phyloP scores from a whole-genome alignment of 2,888 invertebrate genomes.

The Drosophila helvetica region DNA sequence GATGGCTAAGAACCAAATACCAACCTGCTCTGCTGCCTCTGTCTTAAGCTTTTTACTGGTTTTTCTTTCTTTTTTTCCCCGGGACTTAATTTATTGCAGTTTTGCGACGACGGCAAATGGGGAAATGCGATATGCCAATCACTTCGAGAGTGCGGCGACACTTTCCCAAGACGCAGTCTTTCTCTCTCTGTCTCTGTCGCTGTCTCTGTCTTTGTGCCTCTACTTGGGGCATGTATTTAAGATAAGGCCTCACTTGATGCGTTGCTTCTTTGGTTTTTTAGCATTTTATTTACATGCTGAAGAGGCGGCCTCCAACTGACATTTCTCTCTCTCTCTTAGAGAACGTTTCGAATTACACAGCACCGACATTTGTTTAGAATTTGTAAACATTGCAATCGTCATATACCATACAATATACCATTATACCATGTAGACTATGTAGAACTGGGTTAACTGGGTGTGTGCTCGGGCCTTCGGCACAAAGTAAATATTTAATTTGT shows the following conservation, averaged over 20 bases:
- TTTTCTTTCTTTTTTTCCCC: conserved; percentile 23
- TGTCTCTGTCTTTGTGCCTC: conserved; percentile 8
- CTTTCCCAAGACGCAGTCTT: conserved; percentile 45
- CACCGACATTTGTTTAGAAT: conserved; percentile 52
- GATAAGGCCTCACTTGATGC: conserved; percentile 74
- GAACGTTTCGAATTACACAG: conserved; percentile 58
- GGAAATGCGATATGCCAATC: conserved; percentile 77
- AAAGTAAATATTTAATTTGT: conserved; percentile 68
- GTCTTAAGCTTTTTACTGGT: conserved; percentile 35
- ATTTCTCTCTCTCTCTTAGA: conserved; percentile 12
- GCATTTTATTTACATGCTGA: conserved; percentile 74
- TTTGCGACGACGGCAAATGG: conserved; percentile 69
- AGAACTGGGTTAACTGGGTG: conserved; percentile 72
- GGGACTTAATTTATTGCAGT: conserved; percentile 69
- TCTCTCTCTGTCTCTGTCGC: conserved; percentile 14
- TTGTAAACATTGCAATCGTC: conserved; percentile 73
- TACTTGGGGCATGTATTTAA: conserved; percentile 70
- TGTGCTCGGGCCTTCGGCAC: conserved; percentile 37
- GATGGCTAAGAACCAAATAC: conserved; percentile 3
- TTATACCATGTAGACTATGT: conserved; percentile 7
- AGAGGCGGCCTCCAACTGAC: conserved; percentile 51
- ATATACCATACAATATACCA: conserved; percentile 18
- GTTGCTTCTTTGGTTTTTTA: conserved; percentile 50
- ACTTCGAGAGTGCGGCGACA: conserved; percentile 65
- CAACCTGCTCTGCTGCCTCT: conserved; percentile 31